Evolutionary conservation across 1,140 invertebrate genomes (phyloP), one percentile per base, ranked within the genome.

Genomic region (Pseudachorutes palmiensis): DNA sequence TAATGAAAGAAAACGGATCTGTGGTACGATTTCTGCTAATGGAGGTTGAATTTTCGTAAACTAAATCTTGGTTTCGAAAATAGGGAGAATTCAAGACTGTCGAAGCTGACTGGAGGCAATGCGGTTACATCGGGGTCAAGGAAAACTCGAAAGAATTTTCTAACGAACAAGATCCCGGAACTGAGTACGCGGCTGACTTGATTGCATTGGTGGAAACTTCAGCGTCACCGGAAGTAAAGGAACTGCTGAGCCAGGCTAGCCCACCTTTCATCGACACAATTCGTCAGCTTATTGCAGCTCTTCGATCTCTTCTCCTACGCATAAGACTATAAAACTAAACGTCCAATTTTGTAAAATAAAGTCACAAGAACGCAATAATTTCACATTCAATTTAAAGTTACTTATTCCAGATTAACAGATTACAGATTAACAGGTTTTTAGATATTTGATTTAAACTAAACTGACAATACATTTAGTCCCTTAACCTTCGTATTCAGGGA

Each of bases 211-310:
- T 60, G 26, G 31, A 60, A 2, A 3, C 26, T 30, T 9, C 30
- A 28, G 58, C 58, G 31, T 12, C 26, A 2, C 5, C 3, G 14
- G 26, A 22, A 14, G 58, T 32, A 22, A 28, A 60, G 31, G 26
- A 26, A 60, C 9, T 5, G 3, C 5, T 60, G 58, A 28, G 2
- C 29, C 26, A 32, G 14, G 58, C 58, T 29, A 29, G 3, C 12
- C 58, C 58, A 60, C 58, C 58, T 29, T 60, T 30, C 22, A 60
- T 60, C 5, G 58, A 60, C 26, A 60, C 58, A 14, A 32, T 22
- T 9, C 5, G 58, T 3, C 24, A 30, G 14, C 58, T 60, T 2
- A 28, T 60, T 30, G 3, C 22, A 2, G 26, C 58, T 30, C 26
- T 60, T 26, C 26, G 58, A n/a, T 5, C 58, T 32, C 26, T 32